A percentile compares a stretch with the other conserved stretches of the same genome.
These are phyloP conservation scores for Eledone cirrhosa DNA, from an alignment of 2,888 invertebrate genomes.

Conservation along the genomic window DNA sequence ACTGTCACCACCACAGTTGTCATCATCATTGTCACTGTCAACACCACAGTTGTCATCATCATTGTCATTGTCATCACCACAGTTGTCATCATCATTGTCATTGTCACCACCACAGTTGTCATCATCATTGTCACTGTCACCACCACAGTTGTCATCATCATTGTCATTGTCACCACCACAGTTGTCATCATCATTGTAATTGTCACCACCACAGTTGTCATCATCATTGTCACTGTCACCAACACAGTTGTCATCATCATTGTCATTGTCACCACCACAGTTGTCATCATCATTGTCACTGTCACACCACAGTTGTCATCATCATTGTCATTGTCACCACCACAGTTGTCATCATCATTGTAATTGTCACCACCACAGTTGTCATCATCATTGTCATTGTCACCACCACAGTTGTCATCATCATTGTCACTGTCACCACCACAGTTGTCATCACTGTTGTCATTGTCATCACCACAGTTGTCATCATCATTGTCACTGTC, in stretches of 20 bases:
- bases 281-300: too few species aligned
- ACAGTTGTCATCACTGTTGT: neutral
- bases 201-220: neutral
- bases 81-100: too few species aligned
- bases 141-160: neutral
- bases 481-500: neutral
- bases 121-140: too few species aligned
- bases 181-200: constrained; percentile 1
- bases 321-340: too few species aligned
- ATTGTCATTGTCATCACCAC: too few species aligned
- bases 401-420: neutral
- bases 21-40: neutral
- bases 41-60: neutral
- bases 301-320: too few species aligned
- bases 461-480: neutral
- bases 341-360: too few species aligned
- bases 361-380: too few species aligned
- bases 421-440: neutral
- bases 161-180: neutral
- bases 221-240: neutral
- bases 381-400: too few species aligned
- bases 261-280: neutral
- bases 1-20: neutral
- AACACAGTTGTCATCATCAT: neutral
- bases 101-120: too few species aligned